phyloP scores from a whole-genome alignment of 2,797 vertebrate species.

The Notoglanidium macrostoma region DNA sequence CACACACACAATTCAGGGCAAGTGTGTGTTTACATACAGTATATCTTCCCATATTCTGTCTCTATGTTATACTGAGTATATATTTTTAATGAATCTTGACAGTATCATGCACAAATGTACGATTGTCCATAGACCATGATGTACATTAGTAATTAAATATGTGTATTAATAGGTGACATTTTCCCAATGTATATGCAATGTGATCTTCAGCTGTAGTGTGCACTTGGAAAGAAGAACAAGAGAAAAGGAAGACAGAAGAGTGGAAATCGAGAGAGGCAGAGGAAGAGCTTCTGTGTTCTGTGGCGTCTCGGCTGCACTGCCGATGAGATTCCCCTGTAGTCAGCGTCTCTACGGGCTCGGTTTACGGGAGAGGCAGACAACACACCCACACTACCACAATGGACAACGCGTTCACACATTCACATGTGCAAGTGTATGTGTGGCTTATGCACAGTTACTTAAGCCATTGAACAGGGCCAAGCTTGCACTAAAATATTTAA shows the following conservation, averaged over 20 bases:
- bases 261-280: conserved; percentile 49
- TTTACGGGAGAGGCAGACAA: conserved; percentile 67
- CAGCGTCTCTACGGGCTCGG: conserved; percentile 78
- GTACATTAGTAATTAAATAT: not conserved
- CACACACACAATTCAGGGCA: not conserved
- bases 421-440: conserved; percentile 38
- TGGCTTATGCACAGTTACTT: conserved; percentile 15
- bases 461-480: not conserved
- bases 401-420: conserved; percentile 43
- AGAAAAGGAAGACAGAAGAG: conserved; percentile 49
- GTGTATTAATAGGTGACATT: conserved; percentile 9
- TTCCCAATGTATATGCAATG: not conserved
- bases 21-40: not conserved
- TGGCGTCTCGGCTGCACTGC: conserved; percentile 75
- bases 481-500: not conserved
- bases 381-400: conserved; percentile 50
- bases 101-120: not conserved
- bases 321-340: conserved; percentile 76
- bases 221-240: conserved; percentile 59
- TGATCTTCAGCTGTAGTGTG: conserved; percentile 52
- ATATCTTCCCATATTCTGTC: not conserved
- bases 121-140: not conserved
- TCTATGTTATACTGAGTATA: not conserved
- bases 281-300: conserved; percentile 68
- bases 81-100: not conserved